These are phyloP conservation scores for Rhynchomys soricoides DNA, from an alignment of 2,113 vertebrate genomes.

Conservation along the genomic window DNA sequence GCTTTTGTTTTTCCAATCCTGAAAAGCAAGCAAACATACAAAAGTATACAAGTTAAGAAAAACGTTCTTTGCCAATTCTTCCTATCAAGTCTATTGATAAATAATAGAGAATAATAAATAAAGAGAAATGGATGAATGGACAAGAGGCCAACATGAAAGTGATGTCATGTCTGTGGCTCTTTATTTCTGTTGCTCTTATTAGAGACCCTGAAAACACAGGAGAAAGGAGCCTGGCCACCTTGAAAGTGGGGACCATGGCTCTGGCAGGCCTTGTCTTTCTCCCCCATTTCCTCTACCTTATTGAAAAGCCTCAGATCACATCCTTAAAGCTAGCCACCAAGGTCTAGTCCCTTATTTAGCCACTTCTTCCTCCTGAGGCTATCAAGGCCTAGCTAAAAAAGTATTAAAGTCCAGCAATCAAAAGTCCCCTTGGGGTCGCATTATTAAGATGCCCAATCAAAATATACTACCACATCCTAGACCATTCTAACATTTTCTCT, in stretches of 20 bases:
- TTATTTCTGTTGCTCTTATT: neutral
- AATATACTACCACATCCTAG: neutral
- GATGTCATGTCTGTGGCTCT: neutral
- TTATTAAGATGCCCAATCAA: neutral
- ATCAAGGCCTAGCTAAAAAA: neutral
- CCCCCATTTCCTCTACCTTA: neutral
- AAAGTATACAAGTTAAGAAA: constrained; percentile 62
- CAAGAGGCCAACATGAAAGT: neutral
- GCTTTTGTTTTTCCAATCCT: constrained; percentile 88
- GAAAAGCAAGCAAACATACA: constrained; percentile 68
- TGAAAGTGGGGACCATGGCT: neutral
- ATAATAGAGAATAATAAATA: constrained; percentile 11
- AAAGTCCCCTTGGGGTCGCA: neutral
- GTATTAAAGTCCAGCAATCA: neutral
- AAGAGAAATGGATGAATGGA: neutral
- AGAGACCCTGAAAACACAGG: neutral
- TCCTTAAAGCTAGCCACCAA: neutral
- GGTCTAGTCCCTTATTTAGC: neutral
- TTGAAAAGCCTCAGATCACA: neutral
- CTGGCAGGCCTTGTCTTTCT: neutral
- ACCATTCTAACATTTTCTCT: neutral
- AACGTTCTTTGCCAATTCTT: constrained; percentile 18
- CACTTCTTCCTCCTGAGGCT: neutral
- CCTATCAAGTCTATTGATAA: constrained; percentile 44
- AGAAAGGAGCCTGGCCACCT: neutral